Evolutionary conservation across 2,888 invertebrate species (phyloP).

Genomic region (Exocentrus adspersus): DNA sequence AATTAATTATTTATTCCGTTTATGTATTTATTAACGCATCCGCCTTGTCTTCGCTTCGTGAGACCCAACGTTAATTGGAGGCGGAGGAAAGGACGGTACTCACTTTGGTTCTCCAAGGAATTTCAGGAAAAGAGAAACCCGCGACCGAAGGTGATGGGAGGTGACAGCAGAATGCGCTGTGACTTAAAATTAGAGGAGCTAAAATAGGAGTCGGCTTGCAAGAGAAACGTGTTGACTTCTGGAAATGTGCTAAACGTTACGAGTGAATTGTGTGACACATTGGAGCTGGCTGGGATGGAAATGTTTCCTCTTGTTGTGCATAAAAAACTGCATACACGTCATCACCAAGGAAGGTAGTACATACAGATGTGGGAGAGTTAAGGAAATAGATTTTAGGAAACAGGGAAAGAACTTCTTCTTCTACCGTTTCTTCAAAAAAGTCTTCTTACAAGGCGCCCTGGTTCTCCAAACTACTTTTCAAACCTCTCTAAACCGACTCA

Average conservation of each 20-base stretch:
- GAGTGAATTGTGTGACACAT: background rate
- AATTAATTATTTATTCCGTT: conserved; percentile 35
- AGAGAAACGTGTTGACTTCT: background rate
- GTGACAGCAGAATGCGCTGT: background rate
- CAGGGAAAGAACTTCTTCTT: no score
- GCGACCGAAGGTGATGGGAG: background rate
- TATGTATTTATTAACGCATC: conserved; percentile 38
- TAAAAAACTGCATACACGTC: conserved; percentile 20
- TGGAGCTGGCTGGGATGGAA: background rate
- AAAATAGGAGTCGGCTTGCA: background rate
- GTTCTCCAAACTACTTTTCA: conserved; percentile 9
- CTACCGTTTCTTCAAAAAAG: no score
- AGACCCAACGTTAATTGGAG: background rate
- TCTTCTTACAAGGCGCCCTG: no score
- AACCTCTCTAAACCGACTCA: conserved; percentile 13
- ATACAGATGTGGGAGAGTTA: no score
- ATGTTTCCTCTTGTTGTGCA: no score
- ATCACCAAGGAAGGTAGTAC: no score
- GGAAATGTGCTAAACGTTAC: no score
- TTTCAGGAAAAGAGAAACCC: no score
- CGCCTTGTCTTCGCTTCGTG: conserved; percentile 31
- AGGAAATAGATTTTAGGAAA: no score
- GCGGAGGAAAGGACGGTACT: no score
- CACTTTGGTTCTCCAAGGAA: no score
- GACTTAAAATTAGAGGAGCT: background rate